Base-by-base conservation (phyloP, 2,113 vertebrate genomes). In the Xenus cinereus region DNA sequence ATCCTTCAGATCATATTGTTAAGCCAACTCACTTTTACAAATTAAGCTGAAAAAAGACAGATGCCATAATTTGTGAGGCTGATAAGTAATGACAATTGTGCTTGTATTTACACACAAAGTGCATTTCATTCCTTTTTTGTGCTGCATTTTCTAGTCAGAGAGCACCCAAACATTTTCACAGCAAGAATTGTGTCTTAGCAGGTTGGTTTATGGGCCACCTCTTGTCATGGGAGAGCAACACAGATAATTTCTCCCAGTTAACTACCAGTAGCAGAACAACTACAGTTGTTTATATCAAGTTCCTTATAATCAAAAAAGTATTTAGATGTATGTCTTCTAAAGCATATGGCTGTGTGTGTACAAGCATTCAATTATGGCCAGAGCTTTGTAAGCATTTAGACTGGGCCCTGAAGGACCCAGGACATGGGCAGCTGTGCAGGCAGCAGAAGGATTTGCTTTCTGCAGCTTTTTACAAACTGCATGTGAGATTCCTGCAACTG, bases 1-100 rank as follows among this genome's bases (percentile, higher is more conserved):
- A 81, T 78, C 72, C 68, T 78, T 84, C 43, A 85, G 84, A 95
- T 88, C 57, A 73, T 85, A 64, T 22, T 87, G 69, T 95, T 92
- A 83, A 95, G 50, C 39, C 13, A n/a, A 57, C 15, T 89, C 68
- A 71, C 48, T 95, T 89, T 74, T 89, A 88, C 54, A 90, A 87
- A 90, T 74, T 41, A 63, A 87, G 53, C 71, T 69, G 50, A 67
- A 69, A 89, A 92, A 87, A 79, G 48, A 71, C 71, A 90, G 67
- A 91, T 87, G n/a, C 48, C 37, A 12, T 73, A 89, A 87, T 50
- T 37, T 41, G 28, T 43, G 77, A 89, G 62, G 46, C 48, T 79
- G 86, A 90, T 81, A 56, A 28, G 23, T 46, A 81, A 81, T 24
- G 60, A 73, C 66, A 97, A 21, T 69, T 90, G 80, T 1, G 0